phyloP scores from a whole-genome alignment of 2,888 invertebrate genomes.

The Tillus elongatus region DNA sequence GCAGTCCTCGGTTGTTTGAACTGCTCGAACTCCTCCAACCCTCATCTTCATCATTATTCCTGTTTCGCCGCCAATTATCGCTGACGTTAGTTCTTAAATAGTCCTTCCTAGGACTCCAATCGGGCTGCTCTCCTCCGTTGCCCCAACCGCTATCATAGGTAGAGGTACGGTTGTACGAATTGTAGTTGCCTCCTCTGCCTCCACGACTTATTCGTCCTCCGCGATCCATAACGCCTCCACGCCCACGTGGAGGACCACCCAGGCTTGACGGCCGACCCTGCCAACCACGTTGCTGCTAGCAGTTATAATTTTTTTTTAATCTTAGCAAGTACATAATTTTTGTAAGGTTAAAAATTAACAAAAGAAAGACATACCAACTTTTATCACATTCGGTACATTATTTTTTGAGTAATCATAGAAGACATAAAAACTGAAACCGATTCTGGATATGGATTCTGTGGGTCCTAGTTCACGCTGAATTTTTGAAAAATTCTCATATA shows the following conservation, averaged over 20 bases:
- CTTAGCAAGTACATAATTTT: too few species aligned
- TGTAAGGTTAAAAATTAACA: too few species aligned
- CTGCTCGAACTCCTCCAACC: constrained; percentile 38
- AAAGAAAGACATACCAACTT: too few species aligned
- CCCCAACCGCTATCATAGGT: constrained; percentile 46
- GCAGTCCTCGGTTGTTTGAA: constrained; percentile 27
- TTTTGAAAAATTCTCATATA: too few species aligned
- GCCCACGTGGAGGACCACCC: constrained; percentile 35
- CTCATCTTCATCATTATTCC: constrained; percentile 41
- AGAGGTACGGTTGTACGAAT: constrained; percentile 35
- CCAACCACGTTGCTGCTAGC: constrained; percentile 41
- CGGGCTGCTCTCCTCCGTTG: constrained; percentile 48
- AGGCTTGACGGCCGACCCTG: constrained; percentile 40
- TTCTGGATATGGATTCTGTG: too few species aligned
- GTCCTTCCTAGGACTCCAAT: constrained; percentile 54
- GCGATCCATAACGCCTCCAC: constrained; percentile 44
- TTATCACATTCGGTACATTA: too few species aligned
- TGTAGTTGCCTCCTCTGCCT: constrained; percentile 33
- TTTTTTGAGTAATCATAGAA: too few species aligned
- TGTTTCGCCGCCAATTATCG: constrained; percentile 45
- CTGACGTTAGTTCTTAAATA: constrained; percentile 39
- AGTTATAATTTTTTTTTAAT: constrained; percentile 3
- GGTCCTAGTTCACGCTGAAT: too few species aligned
- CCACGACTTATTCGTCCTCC: constrained; percentile 36
- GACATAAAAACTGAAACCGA: too few species aligned